These are phyloP conservation scores for Holacanthus passer DNA, from an alignment of 2,113 vertebrate species.

Conservation along the genomic window DNA sequence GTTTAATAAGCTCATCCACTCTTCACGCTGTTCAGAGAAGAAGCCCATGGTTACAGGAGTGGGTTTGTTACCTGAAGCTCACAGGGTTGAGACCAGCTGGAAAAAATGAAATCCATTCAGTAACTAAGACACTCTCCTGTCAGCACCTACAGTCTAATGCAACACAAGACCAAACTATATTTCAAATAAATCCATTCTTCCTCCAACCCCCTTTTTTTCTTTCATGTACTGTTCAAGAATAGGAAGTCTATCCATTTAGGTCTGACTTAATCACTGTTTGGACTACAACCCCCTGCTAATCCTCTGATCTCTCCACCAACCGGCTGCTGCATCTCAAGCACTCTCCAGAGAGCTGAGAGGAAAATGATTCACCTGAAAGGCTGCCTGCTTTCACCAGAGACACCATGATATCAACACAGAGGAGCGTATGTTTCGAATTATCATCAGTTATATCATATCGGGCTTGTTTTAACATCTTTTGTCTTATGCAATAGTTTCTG, in stretches of 20 bases:
- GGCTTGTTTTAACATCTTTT: not conserved
- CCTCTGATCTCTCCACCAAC: slow-evolving; percentile 72
- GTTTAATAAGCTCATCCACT: slow-evolving; percentile 27
- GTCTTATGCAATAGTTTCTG: not conserved
- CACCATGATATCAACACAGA: slow-evolving; percentile 5
- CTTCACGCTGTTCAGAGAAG: not conserved
- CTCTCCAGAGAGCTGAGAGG: slow-evolving; percentile 6
- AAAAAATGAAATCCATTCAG: not conserved
- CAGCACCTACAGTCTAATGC: not conserved
- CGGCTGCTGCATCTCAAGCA: slow-evolving; percentile 29
- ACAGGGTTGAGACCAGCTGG: not conserved
- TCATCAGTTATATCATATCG: not conserved
- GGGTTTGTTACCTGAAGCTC: not conserved
- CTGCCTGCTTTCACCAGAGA: not conserved
- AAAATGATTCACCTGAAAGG: slow-evolving; percentile 18
- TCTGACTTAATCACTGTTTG: slow-evolving; percentile 60
- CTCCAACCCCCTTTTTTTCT: slow-evolving; percentile 53
- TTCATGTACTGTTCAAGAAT: slow-evolving; percentile 60
- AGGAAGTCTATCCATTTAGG: slow-evolving; percentile 72
- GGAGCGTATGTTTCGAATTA: not conserved
- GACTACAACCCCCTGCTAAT: slow-evolving; percentile 64
- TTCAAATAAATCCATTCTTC: not conserved
- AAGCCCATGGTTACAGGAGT: not conserved
- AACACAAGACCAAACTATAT: not conserved
- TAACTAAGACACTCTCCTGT: not conserved